Percentiles rank a stretch among this genome's conserved stretches.
phyloP scores from a whole-genome alignment of 2,888 invertebrate species.

The Bhutanitis thaidina region DNA sequence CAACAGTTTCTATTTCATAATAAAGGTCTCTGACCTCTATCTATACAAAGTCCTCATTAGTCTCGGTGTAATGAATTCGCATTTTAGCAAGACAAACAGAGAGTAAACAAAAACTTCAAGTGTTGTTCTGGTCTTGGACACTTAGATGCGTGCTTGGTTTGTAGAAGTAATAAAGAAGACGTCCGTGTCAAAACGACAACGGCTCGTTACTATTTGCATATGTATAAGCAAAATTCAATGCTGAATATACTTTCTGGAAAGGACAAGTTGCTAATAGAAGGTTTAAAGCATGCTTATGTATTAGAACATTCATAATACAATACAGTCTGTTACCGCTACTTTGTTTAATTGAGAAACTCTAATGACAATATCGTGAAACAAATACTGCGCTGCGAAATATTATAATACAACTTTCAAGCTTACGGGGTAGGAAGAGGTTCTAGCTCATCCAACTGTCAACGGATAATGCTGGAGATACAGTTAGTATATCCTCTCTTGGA shows the following conservation, averaged over 20 bases:
- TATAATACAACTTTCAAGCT: no score
- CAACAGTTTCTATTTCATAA: not conserved
- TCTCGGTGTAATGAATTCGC: not conserved
- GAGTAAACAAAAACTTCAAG: not conserved
- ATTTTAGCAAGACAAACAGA: conserved; percentile 2
- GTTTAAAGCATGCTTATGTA: no score
- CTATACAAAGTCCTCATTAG: not conserved
- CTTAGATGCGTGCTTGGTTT: not conserved
- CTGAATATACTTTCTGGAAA: not conserved
- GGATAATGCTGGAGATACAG: no score
- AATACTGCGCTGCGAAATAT: no score
- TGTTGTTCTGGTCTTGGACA: no score
- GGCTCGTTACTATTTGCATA: not conserved
- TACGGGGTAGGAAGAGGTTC: no score
- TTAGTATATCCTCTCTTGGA: no score
- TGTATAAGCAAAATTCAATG: not conserved
- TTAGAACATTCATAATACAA: no score
- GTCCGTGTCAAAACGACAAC: not conserved
- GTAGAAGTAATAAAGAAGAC: not conserved
- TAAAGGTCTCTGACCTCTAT: conserved; percentile 6
- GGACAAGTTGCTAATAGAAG: not conserved
- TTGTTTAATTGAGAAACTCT: no score
- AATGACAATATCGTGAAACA: no score
- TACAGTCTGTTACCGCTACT: no score
- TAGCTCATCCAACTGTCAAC: no score